phyloP scores from a whole-genome alignment of 2,888 invertebrate genomes.

The Dicyrtoma fusca region DNA sequence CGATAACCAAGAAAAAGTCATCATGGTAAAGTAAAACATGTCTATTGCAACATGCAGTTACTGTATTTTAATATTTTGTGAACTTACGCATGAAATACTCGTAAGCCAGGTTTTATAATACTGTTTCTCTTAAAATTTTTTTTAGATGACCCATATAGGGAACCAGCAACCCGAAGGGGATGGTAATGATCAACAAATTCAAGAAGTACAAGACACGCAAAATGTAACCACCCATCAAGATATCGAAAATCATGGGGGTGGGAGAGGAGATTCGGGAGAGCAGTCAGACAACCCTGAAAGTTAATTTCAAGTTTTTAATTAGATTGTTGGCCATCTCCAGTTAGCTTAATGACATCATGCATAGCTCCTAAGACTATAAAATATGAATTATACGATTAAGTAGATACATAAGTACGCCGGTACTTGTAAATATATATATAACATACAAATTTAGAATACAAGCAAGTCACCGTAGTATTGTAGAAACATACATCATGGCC shows the following conservation, averaged over 20 bases:
- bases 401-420: no score
- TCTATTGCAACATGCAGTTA: not conserved
- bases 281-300: slow-evolving; percentile 30
- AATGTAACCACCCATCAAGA: slow-evolving; percentile 16
- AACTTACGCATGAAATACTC: not conserved
- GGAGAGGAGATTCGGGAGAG: slow-evolving; percentile 10
- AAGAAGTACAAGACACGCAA: slow-evolving; percentile 17
- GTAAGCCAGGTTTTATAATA: no score
- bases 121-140: not conserved
- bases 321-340: no score
- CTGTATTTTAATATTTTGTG: no score
- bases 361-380: no score
- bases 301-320: slow-evolving; percentile 1
- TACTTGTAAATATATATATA: no score
- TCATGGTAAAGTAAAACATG: slow-evolving; percentile 50
- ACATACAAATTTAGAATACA: no score
- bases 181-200: slow-evolving; percentile 8
- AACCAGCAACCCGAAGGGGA: slow-evolving; percentile 23
- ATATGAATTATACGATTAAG: no score
- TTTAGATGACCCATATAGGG: slow-evolving; percentile 25
- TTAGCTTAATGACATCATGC: no score
- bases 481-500: no score
- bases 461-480: no score
- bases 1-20: slow-evolving; percentile 54
- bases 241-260: slow-evolving; percentile 25